phyloP scores from a whole-genome alignment of 2,113 vertebrate genomes.

The Istiophorus platypterus region DNA sequence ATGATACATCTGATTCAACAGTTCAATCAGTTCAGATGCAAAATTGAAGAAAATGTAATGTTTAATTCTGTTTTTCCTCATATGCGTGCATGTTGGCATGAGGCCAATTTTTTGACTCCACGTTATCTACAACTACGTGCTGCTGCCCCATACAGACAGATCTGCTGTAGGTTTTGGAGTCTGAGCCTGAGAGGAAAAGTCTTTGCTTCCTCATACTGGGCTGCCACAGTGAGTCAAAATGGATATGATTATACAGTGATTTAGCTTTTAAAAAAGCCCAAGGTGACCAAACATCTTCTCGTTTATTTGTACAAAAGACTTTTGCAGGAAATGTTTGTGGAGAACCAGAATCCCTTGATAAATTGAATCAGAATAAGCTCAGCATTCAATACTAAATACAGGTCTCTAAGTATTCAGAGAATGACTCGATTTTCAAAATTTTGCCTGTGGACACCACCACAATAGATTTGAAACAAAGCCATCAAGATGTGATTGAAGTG shows the following conservation, averaged over 20 bases:
- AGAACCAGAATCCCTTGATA: background rate
- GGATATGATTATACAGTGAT: background rate
- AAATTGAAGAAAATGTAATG: no score
- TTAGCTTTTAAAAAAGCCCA: background rate
- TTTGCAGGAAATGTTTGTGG: background rate
- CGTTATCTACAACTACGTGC: background rate
- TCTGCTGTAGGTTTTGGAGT: background rate
- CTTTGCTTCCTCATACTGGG: conserved; percentile 23
- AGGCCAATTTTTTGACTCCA: no score
- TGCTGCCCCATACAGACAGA: background rate
- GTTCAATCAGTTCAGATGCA: no score
- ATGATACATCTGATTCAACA: no score
- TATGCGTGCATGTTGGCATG: no score
- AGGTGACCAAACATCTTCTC: background rate
- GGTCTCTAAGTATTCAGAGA: no score
- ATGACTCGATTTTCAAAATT: no score
- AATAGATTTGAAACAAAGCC: no score
- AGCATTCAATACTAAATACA: background rate
- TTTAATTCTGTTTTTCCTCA: no score
- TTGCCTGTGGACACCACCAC: no score
- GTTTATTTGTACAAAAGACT: background rate
- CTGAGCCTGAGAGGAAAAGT: background rate
- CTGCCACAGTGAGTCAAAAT: conserved; percentile 27
- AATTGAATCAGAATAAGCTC: background rate
- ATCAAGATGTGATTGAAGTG: no score